Evolutionary conservation across 2,113 vertebrate genomes (phyloP).

Genomic region (Atrichornis clamosus): DNA sequence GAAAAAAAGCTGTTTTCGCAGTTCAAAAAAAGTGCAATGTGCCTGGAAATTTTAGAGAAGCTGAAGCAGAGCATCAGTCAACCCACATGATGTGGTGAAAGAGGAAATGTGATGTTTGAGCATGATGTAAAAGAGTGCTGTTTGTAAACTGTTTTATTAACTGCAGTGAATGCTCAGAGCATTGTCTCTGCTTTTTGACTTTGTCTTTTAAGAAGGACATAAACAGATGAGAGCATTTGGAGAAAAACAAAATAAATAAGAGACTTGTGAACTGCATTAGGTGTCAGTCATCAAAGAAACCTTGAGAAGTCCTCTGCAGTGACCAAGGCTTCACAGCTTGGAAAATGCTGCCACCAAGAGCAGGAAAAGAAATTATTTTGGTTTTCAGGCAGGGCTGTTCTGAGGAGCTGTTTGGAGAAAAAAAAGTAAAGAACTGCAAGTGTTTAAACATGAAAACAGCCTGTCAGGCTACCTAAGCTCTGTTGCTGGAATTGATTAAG

Average conservation of each 20-base stretch:
- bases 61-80: neutral
- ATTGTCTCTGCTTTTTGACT: neutral
- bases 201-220: neutral
- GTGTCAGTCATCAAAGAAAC: neutral
- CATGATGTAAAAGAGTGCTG: neutral
- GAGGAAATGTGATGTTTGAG: accelerated
- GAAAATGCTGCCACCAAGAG: neutral
- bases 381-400: neutral
- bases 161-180: neutral
- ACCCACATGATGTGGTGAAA: neutral
- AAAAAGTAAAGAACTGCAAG: neutral
- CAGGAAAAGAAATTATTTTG: neutral
- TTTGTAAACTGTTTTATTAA: neutral
- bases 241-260: neutral
- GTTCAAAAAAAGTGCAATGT: neutral
- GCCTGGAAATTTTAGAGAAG: neutral
- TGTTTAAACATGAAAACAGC: neutral
- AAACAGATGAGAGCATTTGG: neutral
- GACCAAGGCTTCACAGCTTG: accelerated
- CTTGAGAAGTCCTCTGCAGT: neutral
- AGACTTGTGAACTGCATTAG: neutral
- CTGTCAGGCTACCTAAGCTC: neutral
- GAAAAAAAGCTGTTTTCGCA: neutral
- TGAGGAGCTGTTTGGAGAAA: neutral
- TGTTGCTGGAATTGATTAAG: no score